A percentile compares a stretch with the other conserved stretches of the same genome.
Evolutionary conservation across 1,140 invertebrate species (phyloP).

Genomic region (Scaptomyza montana): DNA sequence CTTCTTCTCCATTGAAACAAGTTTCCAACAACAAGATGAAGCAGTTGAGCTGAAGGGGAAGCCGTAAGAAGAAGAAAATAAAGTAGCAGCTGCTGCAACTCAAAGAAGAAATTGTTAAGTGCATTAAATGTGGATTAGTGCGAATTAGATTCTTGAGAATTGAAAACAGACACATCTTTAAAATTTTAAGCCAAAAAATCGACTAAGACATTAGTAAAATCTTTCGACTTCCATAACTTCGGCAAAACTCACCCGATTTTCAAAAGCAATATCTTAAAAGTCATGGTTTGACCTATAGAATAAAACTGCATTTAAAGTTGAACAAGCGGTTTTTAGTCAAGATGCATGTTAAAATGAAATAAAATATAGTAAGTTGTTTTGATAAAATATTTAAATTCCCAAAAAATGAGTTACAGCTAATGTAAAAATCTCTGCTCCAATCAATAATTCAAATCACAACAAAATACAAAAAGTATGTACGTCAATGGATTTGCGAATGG

Average conservation of each 20-base stretch:
- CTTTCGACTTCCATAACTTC: too few species aligned
- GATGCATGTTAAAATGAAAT: neutral
- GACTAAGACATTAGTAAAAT: too few species aligned
- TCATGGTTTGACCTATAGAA: too few species aligned
- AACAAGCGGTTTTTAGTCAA: too few species aligned
- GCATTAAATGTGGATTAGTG: conserved; percentile 65
- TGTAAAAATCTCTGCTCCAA: neutral
- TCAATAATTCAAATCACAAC: conserved; percentile 10
- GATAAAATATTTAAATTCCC: too few species aligned
- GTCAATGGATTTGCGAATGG: conserved; percentile 15
- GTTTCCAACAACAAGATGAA: conserved; percentile 10
- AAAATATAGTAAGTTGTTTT: too few species aligned
- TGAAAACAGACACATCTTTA: conserved; percentile 4
- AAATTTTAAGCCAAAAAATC: neutral
- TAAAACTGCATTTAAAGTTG: too few species aligned
- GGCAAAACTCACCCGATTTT: too few species aligned
- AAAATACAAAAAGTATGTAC: conserved; percentile 9
- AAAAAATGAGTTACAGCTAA: too few species aligned
- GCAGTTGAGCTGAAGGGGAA: neutral
- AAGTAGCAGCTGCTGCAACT: neutral
- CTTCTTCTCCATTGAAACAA: conserved; percentile 7
- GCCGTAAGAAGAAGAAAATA: neutral
- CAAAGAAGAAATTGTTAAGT: conserved; percentile 52
- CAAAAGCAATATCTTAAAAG: too few species aligned
- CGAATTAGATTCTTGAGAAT: conserved; percentile 26